Conservation (phyloP, 53 echinoderm and acorn worm genomes). For the Antedon mediterranea region DNA sequence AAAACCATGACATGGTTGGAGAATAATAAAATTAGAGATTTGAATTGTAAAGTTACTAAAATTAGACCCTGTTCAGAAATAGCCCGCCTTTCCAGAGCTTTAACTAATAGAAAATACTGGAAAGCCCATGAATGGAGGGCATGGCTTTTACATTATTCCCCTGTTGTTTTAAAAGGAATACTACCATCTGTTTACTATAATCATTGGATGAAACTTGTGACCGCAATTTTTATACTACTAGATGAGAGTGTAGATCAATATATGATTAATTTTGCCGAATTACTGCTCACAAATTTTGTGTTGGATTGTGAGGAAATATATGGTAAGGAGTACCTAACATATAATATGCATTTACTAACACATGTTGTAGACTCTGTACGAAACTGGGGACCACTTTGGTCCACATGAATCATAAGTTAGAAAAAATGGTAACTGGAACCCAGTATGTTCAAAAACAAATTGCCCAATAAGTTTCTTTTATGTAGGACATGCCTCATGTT, state of each 20-base stretch:
- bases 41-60: too few species aligned
- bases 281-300: too few species aligned
- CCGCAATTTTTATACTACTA: conserved; percentile 7
- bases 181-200: neutral
- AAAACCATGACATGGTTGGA: conserved; percentile 5
- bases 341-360: too few species aligned
- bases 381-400: too few species aligned
- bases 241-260: neutral
- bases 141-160: neutral
- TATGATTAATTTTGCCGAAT: conserved; percentile 10
- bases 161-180: too few species aligned
- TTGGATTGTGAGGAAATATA: too few species aligned
- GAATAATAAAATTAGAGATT: neutral
- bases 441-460: conserved; percentile 20
- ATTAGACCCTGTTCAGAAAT: too few species aligned
- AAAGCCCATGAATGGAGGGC: conserved; percentile 1
- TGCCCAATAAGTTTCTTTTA: conserved; percentile 3
- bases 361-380: too few species aligned
- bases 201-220: conserved; percentile 18
- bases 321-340: too few species aligned
- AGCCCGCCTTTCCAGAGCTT: too few species aligned
- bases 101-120: too few species aligned
- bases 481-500: neutral
- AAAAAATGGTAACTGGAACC: conserved; percentile 7
- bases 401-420: neutral